Percentiles rank a stretch among this genome's conserved stretches.
Evolutionary conservation across 2,113 vertebrate species (phyloP).

Genomic region (Prolemur simus): DNA sequence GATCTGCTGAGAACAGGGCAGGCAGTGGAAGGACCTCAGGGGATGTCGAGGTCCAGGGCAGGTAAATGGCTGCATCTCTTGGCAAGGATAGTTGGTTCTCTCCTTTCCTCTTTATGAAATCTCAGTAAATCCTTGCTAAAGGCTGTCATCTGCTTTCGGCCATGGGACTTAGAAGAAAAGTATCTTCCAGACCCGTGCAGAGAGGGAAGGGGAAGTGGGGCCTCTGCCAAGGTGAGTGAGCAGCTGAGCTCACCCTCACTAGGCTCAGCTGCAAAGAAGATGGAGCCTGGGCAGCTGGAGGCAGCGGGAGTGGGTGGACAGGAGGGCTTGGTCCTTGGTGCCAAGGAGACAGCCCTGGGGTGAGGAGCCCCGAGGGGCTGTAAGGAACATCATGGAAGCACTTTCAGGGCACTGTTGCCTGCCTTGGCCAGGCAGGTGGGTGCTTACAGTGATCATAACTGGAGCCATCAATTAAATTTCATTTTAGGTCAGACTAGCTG

Average conservation of each 20-base stretch:
- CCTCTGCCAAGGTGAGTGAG: background rate
- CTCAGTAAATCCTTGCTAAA: background rate
- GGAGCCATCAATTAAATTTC: background rate
- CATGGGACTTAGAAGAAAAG: background rate
- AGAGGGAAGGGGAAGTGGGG: background rate
- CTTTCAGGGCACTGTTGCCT: background rate
- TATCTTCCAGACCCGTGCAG: background rate
- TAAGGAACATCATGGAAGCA: background rate
- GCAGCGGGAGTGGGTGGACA: fast-evolving
- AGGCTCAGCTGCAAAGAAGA: background rate
- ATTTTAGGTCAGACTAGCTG: background rate
- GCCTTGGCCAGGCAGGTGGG: background rate
- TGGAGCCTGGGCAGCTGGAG: fast-evolving
- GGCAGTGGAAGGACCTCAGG: too few species aligned
- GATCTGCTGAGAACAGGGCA: background rate
- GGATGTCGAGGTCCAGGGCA: too few species aligned
- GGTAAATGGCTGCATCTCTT: background rate
- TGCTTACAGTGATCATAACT: background rate
- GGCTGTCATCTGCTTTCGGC: background rate
- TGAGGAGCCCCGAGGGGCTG: background rate
- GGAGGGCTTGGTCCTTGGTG: background rate
- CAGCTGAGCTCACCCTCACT: background rate
- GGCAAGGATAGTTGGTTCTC: background rate
- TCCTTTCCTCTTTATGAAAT: background rate
- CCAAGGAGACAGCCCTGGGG: background rate